phyloP scores from a whole-genome alignment of 2,113 vertebrate genomes.

The Ceratotherium simum region DNA sequence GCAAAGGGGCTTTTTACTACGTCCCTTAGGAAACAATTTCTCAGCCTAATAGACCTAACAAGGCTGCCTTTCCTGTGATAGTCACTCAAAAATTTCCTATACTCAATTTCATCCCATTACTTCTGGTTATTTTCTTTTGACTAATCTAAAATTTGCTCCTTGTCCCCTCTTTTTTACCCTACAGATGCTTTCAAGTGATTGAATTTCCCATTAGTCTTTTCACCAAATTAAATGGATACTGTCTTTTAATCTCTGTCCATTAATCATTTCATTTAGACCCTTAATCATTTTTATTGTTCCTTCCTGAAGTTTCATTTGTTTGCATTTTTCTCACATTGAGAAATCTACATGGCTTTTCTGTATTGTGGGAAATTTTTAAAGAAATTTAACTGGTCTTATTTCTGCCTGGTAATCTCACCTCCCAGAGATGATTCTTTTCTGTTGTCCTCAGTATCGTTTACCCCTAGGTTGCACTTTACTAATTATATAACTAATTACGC shows the following conservation, averaged over 20 bases:
- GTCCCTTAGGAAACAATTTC: conserved; percentile 57
- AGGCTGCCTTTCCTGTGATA: conserved; percentile 14
- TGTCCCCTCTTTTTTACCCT: conserved; percentile 1
- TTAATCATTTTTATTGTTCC: conserved; percentile 78
- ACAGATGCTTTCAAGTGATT: conserved; percentile 60
- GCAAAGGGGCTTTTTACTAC: neutral
- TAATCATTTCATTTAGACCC: conserved; percentile 72
- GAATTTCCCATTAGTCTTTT: conserved; percentile 77
- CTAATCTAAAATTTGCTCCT: conserved; percentile 65
- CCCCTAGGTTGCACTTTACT: neutral
- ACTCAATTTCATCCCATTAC: conserved; percentile 75
- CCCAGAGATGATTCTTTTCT: conserved; percentile 51
- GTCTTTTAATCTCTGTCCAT: conserved; percentile 73
- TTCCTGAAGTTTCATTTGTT: conserved; percentile 74
- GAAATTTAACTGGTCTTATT: conserved; percentile 45
- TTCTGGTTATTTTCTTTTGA: conserved; percentile 73
- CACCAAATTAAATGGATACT: conserved; percentile 70
- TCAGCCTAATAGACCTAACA: conserved; percentile 37
- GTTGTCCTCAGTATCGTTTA: neutral
- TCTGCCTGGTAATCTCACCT: conserved; percentile 53
- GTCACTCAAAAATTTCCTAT: conserved; percentile 61
- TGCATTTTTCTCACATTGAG: conserved; percentile 39
- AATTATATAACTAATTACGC: conserved; percentile 53
- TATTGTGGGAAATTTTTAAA: conserved; percentile 7
- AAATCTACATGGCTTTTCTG: conserved; percentile 57